These are phyloP conservation scores for Eulemur rufifrons DNA, from an alignment of 2,113 vertebrate genomes.

Conservation along the genomic window DNA sequence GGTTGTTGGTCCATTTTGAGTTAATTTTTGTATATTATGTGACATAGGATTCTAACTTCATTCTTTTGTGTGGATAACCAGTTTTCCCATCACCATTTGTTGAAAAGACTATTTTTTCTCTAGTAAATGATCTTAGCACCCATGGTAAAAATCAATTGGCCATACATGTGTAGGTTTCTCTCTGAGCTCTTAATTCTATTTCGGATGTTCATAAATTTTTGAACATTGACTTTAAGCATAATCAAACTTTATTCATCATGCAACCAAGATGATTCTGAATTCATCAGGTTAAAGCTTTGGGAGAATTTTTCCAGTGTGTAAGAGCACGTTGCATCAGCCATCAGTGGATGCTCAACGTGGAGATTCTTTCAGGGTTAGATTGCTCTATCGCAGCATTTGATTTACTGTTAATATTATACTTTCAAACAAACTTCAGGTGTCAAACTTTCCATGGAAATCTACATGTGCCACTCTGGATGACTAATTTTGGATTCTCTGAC, in stretches of 20 bases:
- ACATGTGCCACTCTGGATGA: neutral
- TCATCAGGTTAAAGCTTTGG: neutral
- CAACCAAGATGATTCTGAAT: neutral
- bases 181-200: neutral
- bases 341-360: neutral
- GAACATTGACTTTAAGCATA: neutral
- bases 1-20: neutral
- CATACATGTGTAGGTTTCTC: neutral
- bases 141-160: constrained; percentile 16
- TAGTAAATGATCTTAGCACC: neutral
- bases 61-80: neutral
- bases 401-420: neutral
- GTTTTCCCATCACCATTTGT: neutral
- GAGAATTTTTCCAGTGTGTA: neutral
- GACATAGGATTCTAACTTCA: neutral
- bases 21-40: constrained; percentile 1
- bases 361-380: neutral
- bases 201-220: neutral
- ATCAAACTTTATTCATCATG: neutral
- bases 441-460: neutral
- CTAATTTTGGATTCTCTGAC: neutral
- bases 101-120: neutral
- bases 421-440: neutral
- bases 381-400: neutral
- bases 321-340: neutral